Evolutionary conservation across 2,797 vertebrate species (phyloP).

Genomic region (Bovichtus variegatus): DNA sequence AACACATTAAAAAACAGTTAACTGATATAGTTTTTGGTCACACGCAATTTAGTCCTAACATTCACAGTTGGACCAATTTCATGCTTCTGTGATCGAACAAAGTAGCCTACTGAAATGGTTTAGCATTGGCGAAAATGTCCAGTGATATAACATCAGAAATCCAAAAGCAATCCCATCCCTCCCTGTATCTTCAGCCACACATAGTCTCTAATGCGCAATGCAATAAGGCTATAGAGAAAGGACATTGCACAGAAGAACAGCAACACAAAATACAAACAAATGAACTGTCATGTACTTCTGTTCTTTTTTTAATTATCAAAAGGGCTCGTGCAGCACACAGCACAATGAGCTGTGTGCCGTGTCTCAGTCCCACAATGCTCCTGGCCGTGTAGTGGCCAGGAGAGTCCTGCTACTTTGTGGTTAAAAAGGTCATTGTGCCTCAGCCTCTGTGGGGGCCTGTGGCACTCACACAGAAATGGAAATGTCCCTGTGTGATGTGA

Average conservation of each 20-base stretch:
- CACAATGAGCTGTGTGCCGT: conserved; percentile 48
- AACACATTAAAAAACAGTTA: conserved; percentile 69
- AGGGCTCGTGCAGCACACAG: conserved; percentile 25
- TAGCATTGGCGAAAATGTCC: conserved; percentile 65
- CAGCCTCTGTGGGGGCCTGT: conserved; percentile 43
- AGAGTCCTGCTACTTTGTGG: conserved; percentile 44
- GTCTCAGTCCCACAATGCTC: conserved; percentile 38
- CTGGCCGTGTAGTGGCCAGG: conserved; percentile 33
- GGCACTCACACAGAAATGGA: conserved; percentile 53
- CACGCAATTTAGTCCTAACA: conserved; percentile 72
- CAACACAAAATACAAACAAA: conserved; percentile 46
- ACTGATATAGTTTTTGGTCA: conserved; percentile 70
- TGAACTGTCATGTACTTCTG: conserved; percentile 59
- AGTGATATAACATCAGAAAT: conserved; percentile 55
- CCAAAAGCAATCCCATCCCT: conserved; percentile 10
- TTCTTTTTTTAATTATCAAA: conserved; percentile 57
- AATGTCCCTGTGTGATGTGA: conserved; percentile 67
- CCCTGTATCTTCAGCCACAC: conserved; percentile 34
- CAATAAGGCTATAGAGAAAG: conserved; percentile 10
- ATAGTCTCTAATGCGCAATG: conserved; percentile 38
- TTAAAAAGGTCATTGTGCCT: conserved; percentile 64
- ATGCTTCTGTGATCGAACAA: conserved; percentile 77
- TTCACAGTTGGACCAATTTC: conserved; percentile 78
- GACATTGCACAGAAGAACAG: conserved; percentile 7
- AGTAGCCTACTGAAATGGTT: conserved; percentile 62